phyloP scores from a whole-genome alignment of 2,888 invertebrate species.

The Archips xylosteana region DNA sequence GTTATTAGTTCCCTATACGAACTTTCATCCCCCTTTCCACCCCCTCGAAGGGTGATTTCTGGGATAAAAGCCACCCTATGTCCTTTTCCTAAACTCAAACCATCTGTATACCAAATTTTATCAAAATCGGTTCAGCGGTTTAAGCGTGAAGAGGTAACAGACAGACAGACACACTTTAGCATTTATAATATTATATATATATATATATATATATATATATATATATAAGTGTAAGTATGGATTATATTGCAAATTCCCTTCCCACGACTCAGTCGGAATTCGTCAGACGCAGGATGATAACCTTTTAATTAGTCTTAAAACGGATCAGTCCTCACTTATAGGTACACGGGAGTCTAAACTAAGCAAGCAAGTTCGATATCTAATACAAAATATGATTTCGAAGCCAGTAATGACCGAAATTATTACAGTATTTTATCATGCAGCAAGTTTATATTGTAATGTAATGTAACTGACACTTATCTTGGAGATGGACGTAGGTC shows the following conservation, averaged over 20 bases:
- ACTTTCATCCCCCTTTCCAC: too few relatives aligned
- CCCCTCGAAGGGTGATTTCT: too few relatives aligned
- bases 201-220: too few relatives aligned
- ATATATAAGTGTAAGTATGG: too few relatives aligned
- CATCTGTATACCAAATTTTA: too few relatives aligned
- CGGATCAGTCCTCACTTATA: not conserved
- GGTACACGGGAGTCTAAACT: not conserved
- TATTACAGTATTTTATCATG: constrained; percentile 1
- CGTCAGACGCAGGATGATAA: constrained; percentile 5
- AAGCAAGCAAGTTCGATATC: not conserved
- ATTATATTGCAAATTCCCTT: not conserved
- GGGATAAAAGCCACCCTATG: too few relatives aligned
- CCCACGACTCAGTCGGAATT: not conserved
- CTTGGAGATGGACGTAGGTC: constrained; percentile 9
- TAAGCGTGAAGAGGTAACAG: too few relatives aligned
- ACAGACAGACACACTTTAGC: too few relatives aligned
- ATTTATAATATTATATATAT: too few relatives aligned
- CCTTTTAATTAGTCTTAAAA: constrained; percentile 4
- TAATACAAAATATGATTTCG: not conserved
- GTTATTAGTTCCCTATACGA: too few relatives aligned
- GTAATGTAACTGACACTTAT: constrained; percentile 7
- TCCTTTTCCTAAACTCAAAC: too few relatives aligned
- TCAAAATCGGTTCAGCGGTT: too few relatives aligned
- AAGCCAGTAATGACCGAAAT: not conserved
- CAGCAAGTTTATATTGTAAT: constrained; percentile 2